Conservation (phyloP, 1,140 invertebrate genomes). For the Ridgeia piscesae region DNA sequence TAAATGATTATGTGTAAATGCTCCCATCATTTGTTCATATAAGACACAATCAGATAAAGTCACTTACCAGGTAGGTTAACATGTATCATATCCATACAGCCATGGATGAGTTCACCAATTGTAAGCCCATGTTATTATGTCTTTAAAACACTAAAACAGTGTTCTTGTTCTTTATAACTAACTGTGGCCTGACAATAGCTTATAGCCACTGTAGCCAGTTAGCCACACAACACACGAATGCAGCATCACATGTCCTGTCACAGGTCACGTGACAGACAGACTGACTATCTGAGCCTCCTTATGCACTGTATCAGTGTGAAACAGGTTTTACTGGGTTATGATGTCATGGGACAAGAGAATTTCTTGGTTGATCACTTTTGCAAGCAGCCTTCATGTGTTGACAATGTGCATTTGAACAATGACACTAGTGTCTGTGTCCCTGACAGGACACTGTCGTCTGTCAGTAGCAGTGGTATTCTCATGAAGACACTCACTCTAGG, state of each 20-base stretch:
- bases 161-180: background rate
- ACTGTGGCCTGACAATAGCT: background rate
- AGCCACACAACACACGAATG: background rate
- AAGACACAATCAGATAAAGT: no score
- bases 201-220: no score
- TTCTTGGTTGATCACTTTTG: background rate
- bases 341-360: background rate
- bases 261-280: background rate
- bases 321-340: background rate
- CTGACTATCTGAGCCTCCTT: background rate
- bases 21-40: no score
- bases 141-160: no score
- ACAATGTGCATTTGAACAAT: background rate
- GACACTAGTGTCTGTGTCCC: background rate
- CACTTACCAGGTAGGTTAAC: no score
- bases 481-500: background rate
- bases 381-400: background rate
- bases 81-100: no score
- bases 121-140: no score
- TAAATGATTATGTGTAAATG: no score
- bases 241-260: background rate
- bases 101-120: no score
- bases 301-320: background rate
- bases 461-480: no score
- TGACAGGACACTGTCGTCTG: background rate